Evolutionary conservation across 2,888 invertebrate species (phyloP).

Genomic region (Drosophila mettleri): DNA sequence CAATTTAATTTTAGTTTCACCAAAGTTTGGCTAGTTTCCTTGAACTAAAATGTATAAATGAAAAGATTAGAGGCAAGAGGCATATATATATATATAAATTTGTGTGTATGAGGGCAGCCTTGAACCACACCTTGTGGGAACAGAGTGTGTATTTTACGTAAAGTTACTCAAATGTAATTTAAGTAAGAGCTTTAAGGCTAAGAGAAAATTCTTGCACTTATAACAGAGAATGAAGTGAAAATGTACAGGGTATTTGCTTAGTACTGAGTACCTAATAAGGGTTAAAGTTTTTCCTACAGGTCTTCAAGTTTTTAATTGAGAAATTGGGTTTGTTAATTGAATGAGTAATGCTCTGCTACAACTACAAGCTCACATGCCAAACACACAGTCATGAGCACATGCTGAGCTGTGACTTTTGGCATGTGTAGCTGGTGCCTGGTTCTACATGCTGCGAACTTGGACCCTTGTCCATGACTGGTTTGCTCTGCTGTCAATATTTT

Average conservation of each 20-base stretch:
- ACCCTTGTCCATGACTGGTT: constrained; percentile 33
- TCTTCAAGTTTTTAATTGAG: constrained; percentile 12
- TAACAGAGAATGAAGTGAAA: too few species aligned
- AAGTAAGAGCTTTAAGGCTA: background rate
- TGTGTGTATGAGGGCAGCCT: constrained; percentile 34
- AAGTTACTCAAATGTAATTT: constrained; percentile 6
- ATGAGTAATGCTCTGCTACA: constrained; percentile 6
- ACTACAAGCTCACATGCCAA: constrained; percentile 9
- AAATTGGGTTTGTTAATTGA: constrained; percentile 21
- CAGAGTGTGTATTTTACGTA: background rate
- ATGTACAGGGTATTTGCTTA: background rate
- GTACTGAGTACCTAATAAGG: too few species aligned
- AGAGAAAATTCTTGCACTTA: background rate
- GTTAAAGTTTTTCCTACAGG: background rate
- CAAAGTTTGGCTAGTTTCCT: constrained; percentile 29
- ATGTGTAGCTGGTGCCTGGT: constrained; percentile 31
- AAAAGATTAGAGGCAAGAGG: background rate
- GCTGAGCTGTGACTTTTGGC: constrained; percentile 42
- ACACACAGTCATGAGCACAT: background rate
- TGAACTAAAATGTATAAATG: constrained; percentile 35
- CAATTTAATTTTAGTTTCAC: constrained; percentile 20
- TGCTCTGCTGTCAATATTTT: constrained; percentile 66
- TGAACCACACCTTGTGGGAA: constrained; percentile 39
- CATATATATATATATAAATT: background rate
- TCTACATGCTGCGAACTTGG: constrained; percentile 22